Conservation (phyloP, 2,113 vertebrate genomes). For the Zosterops japonicus region DNA sequence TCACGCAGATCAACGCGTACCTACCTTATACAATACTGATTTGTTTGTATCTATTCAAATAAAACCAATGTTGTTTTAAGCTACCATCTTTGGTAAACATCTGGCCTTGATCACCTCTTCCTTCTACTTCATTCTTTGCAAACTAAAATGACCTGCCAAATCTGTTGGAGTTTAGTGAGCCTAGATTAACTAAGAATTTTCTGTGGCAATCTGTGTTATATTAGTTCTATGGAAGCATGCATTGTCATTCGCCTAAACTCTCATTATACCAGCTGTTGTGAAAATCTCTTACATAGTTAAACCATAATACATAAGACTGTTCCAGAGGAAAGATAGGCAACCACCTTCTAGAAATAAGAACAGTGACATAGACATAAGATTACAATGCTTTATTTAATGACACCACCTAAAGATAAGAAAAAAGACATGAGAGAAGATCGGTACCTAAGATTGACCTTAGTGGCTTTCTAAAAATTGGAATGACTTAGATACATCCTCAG, state of each 20-base stretch:
- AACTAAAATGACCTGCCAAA: not conserved
- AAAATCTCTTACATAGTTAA: not conserved
- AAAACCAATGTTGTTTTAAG: not conserved
- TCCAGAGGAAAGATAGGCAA: not conserved
- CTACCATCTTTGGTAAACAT: not conserved
- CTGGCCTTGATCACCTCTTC: not conserved
- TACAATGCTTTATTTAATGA: not conserved
- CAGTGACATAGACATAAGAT: not conserved
- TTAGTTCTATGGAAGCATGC: not conserved
- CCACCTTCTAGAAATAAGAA: not conserved
- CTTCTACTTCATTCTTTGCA: not conserved
- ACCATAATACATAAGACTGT: not conserved
- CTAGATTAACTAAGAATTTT: not conserved
- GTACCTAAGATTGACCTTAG: not conserved
- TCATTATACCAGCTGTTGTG: not conserved
- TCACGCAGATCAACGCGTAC: not conserved
- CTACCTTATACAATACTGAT: not conserved
- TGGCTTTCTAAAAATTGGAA: not conserved
- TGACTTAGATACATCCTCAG: not conserved
- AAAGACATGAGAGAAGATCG: not conserved
- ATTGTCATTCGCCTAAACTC: not conserved
- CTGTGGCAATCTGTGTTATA: not conserved
- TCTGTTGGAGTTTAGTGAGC: not conserved
- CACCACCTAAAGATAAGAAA: not conserved
- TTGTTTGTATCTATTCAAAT: not conserved